phyloP scores from a whole-genome alignment of 2,888 invertebrate genomes.

The Cantharis nigra region DNA sequence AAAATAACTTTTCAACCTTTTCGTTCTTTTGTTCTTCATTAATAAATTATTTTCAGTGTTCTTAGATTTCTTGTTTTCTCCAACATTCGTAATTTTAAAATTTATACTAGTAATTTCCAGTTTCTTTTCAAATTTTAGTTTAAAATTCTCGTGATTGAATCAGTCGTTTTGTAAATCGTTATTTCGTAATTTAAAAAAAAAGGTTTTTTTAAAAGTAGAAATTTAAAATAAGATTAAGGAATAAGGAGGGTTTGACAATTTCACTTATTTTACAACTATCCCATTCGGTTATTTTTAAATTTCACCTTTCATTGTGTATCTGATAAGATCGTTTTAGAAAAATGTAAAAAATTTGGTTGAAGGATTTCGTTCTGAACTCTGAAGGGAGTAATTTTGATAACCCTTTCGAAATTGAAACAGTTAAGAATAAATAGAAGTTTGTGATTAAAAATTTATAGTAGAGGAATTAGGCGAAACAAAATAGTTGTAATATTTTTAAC shows the following conservation, averaged over 20 bases:
- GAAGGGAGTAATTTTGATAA: background rate
- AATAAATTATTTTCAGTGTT: background rate
- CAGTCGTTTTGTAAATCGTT: background rate
- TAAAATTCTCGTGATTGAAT: background rate
- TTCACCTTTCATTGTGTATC: background rate
- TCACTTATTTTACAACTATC: background rate
- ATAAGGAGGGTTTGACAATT: background rate
- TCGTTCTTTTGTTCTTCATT: background rate
- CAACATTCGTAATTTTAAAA: background rate
- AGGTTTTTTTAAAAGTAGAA: background rate
- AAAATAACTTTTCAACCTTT: background rate
- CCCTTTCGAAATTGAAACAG: background rate
- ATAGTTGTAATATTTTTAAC: constrained; percentile 1
- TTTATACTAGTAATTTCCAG: background rate
- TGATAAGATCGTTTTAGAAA: background rate
- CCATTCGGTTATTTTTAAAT: background rate
- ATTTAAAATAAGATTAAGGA: background rate
- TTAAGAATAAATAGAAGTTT: background rate
- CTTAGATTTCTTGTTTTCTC: background rate
- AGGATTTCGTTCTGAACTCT: background rate
- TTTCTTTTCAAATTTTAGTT: background rate
- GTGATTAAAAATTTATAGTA: background rate
- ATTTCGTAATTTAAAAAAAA: background rate
- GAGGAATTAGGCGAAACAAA: background rate
- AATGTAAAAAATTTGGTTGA: background rate